These are phyloP conservation scores for Furnarius figulus DNA, from an alignment of 2,113 vertebrate species.

Conservation along the genomic window DNA sequence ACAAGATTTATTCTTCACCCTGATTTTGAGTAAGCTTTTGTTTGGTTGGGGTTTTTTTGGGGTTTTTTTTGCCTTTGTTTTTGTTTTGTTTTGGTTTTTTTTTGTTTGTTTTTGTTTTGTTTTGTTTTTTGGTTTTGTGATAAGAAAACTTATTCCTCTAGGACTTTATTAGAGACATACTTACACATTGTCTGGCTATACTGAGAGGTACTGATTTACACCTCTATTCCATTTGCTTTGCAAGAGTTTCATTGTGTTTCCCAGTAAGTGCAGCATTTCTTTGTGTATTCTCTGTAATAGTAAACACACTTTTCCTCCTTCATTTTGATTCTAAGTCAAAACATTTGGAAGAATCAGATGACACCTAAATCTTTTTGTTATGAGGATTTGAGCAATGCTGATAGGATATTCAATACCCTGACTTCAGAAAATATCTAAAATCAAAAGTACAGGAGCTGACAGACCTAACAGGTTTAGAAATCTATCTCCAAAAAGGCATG, in stretches of 20 bases:
- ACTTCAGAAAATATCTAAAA: neutral
- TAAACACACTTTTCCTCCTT: neutral
- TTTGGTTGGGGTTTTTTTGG: too few species aligned
- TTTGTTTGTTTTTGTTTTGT: too few species aligned
- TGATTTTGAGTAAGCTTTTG: accelerated
- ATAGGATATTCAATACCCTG: neutral
- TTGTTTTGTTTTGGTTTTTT: too few species aligned
- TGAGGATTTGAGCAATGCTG: neutral
- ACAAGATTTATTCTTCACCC: neutral
- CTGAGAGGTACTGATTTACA: neutral
- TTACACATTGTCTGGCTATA: neutral
- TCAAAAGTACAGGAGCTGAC: neutral
- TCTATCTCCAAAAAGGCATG: neutral
- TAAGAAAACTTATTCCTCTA: neutral
- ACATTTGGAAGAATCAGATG: neutral
- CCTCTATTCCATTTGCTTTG: neutral
- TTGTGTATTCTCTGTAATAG: neutral
- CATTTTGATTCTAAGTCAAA: neutral
- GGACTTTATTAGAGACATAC: neutral
- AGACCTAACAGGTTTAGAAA: neutral
- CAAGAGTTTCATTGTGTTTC: neutral
- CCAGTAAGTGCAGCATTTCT: neutral
- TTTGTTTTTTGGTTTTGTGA: neutral
- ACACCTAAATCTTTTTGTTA: neutral
- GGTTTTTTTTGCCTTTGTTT: too few species aligned